Evolutionary conservation across 2,888 invertebrate species (phyloP).

Genomic region (Octodonta nipae): DNA sequence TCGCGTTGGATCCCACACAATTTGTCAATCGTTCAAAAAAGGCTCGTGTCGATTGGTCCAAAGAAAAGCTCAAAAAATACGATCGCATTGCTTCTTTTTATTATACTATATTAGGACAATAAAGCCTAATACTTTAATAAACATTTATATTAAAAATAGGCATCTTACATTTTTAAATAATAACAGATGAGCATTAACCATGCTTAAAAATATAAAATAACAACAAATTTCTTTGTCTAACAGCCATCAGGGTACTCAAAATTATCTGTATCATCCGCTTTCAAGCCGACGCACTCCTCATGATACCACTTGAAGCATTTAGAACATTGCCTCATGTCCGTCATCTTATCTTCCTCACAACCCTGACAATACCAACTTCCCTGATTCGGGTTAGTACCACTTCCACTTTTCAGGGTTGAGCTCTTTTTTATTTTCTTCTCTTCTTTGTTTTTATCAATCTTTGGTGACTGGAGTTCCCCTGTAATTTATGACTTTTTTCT

Average conservation of each 20-base stretch:
- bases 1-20: too few relatives aligned
- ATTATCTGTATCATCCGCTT: neutral
- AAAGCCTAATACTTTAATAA: neutral
- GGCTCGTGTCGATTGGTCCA: too few relatives aligned
- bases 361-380: too few relatives aligned
- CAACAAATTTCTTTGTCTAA: neutral
- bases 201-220: neutral
- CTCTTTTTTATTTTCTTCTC: too few relatives aligned
- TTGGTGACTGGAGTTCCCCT: too few relatives aligned
- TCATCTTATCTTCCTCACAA: slow-evolving; percentile 5
- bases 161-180: neutral
- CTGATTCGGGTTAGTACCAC: too few relatives aligned
- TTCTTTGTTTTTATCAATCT: too few relatives aligned
- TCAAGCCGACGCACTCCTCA: slow-evolving; percentile 8
- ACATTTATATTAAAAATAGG: neutral
- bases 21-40: too few relatives aligned
- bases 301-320: slow-evolving; percentile 7
- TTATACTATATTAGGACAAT: neutral
- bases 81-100: too few relatives aligned
- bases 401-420: too few relatives aligned
- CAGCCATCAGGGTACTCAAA: slow-evolving; percentile 2
- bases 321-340: slow-evolving; percentile 6
- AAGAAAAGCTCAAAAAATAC: too few relatives aligned
- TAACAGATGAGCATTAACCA: neutral
- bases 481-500: too few relatives aligned